phyloP scores from a whole-genome alignment of 2,797 vertebrate genomes.

The Poeciliopsis gracilis region DNA sequence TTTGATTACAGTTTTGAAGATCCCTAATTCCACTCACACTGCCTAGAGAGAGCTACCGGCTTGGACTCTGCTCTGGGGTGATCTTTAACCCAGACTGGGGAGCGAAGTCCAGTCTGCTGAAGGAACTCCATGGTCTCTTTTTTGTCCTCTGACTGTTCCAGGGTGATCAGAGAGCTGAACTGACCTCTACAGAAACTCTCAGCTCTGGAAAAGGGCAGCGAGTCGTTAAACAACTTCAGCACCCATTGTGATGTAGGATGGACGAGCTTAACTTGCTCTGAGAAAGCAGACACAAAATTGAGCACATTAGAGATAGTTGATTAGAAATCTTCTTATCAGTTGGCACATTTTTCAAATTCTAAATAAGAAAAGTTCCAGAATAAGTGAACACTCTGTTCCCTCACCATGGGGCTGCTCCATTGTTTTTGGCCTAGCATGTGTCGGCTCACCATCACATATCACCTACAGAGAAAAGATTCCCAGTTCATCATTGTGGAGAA shows the following conservation, averaged over 20 bases:
- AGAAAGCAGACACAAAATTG: conserved; percentile 14
- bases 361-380: background rate
- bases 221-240: conserved; percentile 80
- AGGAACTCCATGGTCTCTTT: conserved; percentile 62
- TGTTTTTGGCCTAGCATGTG: conserved; percentile 49
- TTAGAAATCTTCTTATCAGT: background rate
- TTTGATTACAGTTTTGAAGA: background rate
- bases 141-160: conserved; percentile 51
- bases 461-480: conserved; percentile 53
- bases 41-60: conserved; percentile 52
- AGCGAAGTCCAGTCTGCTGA: conserved; percentile 52
- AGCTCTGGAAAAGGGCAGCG: conserved; percentile 82
- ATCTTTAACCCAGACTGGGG: conserved; percentile 81
- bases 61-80: conserved; percentile 36
- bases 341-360: background rate
- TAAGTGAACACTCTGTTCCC: conserved; percentile 27
- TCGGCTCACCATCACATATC: conserved; percentile 65
- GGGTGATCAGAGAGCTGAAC: conserved; percentile 80
- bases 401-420: conserved; percentile 59
- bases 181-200: conserved; percentile 80
- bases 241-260: conserved; percentile 68
- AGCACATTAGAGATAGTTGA: background rate
- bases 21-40: conserved; percentile 67
- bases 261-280: conserved; percentile 59
- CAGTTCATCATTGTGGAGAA: background rate